Conservation (phyloP, 2,797 vertebrate species). For the Pachyuromys duprasi region DNA sequence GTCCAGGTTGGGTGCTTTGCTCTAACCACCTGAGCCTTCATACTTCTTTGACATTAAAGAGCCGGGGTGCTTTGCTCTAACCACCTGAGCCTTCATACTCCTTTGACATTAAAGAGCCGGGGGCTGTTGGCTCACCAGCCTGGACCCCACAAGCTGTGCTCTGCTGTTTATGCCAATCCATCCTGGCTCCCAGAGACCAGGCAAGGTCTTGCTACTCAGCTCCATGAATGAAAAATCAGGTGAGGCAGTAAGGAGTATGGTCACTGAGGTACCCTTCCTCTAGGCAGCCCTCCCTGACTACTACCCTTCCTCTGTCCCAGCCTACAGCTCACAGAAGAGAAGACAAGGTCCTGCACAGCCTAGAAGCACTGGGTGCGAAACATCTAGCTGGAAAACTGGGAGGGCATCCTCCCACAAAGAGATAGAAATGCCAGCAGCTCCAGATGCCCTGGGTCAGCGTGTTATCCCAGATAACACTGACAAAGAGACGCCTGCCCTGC, state of each 20-base stretch:
- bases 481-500: not conserved
- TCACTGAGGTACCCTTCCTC: not conserved
- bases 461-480: not conserved
- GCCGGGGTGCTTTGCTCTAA: not conserved
- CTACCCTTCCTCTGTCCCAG: not conserved
- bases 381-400: not conserved
- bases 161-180: not conserved
- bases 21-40: not conserved
- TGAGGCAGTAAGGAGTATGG: not conserved
- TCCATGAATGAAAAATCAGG: no score
- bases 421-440: not conserved
- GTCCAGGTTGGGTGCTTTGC: not conserved
- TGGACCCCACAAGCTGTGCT: not conserved
- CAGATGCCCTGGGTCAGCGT: not conserved
- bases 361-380: not conserved
- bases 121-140: not conserved
- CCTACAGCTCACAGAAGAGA: fast-evolving
- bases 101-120: no score
- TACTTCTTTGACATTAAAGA: no score
- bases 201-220: not conserved
- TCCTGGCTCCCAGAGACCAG: not conserved
- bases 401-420: not conserved
- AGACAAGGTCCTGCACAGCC: not conserved
- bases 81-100: not conserved
- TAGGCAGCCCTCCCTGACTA: not conserved